These are phyloP conservation scores for Anguilla obscura DNA, from an alignment of 2,797 vertebrate genomes.

Conservation along the genomic window DNA sequence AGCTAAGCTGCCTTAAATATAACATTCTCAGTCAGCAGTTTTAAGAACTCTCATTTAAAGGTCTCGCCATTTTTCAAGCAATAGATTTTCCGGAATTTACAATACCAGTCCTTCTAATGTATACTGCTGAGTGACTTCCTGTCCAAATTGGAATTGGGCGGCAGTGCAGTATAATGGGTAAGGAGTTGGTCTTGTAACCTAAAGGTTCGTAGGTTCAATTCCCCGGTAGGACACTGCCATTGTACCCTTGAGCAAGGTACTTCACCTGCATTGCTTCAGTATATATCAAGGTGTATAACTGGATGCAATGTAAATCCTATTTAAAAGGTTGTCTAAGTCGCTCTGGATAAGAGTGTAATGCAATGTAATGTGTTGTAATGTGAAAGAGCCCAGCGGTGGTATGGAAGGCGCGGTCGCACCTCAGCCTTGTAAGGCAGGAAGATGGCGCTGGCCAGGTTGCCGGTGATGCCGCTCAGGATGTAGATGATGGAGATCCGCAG, in stretches of 20 bases:
- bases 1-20: slow-evolving; percentile 7
- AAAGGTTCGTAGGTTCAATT: too few species aligned
- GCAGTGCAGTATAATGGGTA: too few species aligned
- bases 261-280: too few species aligned
- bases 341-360: not conserved
- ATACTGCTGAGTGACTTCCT: not conserved
- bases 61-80: not conserved
- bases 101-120: not conserved
- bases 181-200: too few species aligned
- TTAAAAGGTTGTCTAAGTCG: too few species aligned
- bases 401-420: slow-evolving; percentile 61
- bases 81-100: not conserved
- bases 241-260: too few species aligned
- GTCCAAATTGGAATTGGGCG: too few species aligned
- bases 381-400: slow-evolving; percentile 31
- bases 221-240: too few species aligned
- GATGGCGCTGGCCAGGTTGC: slow-evolving; percentile 96
- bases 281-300: too few species aligned
- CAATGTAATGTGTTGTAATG: slow-evolving; percentile 24
- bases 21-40: not conserved
- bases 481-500: slow-evolving; percentile 97
- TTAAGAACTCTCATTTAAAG: not conserved
- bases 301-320: too few species aligned
- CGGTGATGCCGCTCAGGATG: slow-evolving; percentile 91
- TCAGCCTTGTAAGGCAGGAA: slow-evolving; percentile 96